phyloP scores from a whole-genome alignment of 1,140 invertebrate genomes.

The Bombus haemorrhoidalis region DNA sequence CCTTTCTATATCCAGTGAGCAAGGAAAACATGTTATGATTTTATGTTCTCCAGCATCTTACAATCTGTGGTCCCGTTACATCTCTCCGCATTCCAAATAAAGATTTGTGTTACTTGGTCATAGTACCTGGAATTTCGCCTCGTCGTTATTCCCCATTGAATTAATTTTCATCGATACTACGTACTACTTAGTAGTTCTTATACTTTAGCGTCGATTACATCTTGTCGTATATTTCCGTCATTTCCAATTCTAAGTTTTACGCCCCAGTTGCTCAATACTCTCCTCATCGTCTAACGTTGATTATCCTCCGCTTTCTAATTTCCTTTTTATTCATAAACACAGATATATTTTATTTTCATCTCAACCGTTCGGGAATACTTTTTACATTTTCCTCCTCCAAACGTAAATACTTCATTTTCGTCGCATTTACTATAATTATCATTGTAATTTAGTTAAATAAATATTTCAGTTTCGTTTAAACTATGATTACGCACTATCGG shows the following conservation, averaged over 20 bases:
- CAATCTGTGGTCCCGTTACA: constrained; percentile 60
- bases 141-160: background rate
- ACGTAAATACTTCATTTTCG: background rate
- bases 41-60: constrained; percentile 35
- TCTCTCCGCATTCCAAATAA: constrained; percentile 55
- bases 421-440: background rate
- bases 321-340: background rate
- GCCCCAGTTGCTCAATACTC: background rate
- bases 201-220: background rate
- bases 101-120: constrained; percentile 35
- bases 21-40: constrained; percentile 40
- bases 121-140: background rate
- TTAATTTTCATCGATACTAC: background rate
- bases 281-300: too few relatives aligned
- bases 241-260: background rate
- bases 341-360: background rate
- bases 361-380: background rate
- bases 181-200: background rate
- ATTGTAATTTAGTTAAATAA: too few relatives aligned
- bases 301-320: background rate
- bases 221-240: background rate
- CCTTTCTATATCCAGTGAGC: background rate
- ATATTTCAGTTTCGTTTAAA: background rate
- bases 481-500: too few relatives aligned
- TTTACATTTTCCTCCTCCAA: background rate